These are phyloP conservation scores for Tenualosa ilisha DNA, from an alignment of 2,797 vertebrate genomes.

Conservation along the genomic window DNA sequence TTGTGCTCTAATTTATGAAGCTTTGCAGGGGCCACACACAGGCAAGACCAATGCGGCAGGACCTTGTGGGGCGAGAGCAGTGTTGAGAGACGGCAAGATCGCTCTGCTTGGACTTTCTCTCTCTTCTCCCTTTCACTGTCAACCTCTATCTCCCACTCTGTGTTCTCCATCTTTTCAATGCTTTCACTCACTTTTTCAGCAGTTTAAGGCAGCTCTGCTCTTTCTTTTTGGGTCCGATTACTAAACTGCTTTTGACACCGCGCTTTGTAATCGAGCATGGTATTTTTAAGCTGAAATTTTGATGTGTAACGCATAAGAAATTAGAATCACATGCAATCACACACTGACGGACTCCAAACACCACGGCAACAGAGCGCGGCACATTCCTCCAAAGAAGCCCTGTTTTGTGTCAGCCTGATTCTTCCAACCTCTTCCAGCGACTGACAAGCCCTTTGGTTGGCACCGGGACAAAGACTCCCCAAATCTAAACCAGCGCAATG, in stretches of 20 bases:
- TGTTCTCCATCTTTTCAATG: not conserved
- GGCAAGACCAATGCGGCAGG: slow-evolving; percentile 16
- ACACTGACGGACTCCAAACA: not conserved
- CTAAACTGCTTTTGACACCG: not conserved
- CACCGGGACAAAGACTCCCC: not conserved
- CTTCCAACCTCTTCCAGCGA: not conserved
- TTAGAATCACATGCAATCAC: slow-evolving; percentile 6
- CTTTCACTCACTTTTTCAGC: not conserved
- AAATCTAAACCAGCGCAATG: not conserved
- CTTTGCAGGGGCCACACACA: slow-evolving; percentile 31
- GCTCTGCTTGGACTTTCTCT: not conserved
- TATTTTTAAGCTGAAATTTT: not conserved
- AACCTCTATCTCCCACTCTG: not conserved
- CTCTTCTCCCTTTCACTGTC: not conserved
- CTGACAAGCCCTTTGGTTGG: not conserved
- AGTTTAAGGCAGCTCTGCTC: not conserved
- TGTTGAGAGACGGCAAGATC: not conserved
- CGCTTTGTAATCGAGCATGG: not conserved
- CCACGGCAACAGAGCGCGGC: not conserved
- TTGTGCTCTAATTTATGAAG: slow-evolving; percentile 26
- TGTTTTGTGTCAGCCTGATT: not conserved
- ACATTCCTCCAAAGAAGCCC: not conserved
- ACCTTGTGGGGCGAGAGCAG: not conserved
- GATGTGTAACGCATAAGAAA: not conserved
- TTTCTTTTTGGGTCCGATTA: not conserved